phyloP scores from a whole-genome alignment of 64 coral and sea anemone genomes.

The Platygyra sinensis region DNA sequence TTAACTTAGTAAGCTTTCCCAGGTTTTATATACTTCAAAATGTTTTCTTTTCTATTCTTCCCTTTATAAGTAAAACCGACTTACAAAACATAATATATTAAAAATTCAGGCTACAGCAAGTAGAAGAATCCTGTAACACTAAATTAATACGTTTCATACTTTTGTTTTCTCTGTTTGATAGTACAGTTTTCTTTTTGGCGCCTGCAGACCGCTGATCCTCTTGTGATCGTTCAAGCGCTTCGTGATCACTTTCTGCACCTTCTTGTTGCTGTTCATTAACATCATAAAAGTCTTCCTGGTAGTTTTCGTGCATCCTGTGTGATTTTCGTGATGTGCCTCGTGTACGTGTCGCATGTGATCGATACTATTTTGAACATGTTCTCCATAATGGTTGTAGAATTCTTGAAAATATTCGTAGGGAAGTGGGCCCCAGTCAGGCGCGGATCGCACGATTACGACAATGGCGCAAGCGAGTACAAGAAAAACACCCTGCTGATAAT shows the following conservation, averaged over 20 bases:
- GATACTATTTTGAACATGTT: constrained; percentile 8
- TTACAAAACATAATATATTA: too few relatives aligned
- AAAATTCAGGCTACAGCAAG: too few relatives aligned
- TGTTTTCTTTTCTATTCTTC: too few relatives aligned
- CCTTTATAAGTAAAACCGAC: too few relatives aligned
- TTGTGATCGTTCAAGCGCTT: constrained; percentile 16
- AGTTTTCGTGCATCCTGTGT: constrained; percentile 26
- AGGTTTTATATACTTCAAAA: too few relatives aligned
- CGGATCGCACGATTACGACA: background rate
- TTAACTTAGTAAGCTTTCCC: too few relatives aligned
- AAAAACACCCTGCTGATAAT: background rate
- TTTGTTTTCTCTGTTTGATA: background rate
- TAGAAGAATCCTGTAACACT: too few relatives aligned
- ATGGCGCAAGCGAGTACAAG: background rate
- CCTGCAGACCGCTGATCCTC: background rate
- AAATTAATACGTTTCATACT: too few relatives aligned
- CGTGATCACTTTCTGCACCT: constrained; percentile 8
- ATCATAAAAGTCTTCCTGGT: constrained; percentile 27
- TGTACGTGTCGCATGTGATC: constrained; percentile 19
- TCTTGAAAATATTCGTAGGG: constrained; percentile 45
- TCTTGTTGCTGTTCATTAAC: constrained; percentile 20
- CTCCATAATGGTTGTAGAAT: constrained; percentile 30
- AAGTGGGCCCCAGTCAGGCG: background rate
- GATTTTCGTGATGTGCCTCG: constrained; percentile 33
- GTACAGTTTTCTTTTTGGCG: background rate